A percentile compares a stretch with the other conserved stretches of the same genome.
phyloP scores from a whole-genome alignment of 2,113 vertebrate genomes.

The Mesembrinibis cayennensis region DNA sequence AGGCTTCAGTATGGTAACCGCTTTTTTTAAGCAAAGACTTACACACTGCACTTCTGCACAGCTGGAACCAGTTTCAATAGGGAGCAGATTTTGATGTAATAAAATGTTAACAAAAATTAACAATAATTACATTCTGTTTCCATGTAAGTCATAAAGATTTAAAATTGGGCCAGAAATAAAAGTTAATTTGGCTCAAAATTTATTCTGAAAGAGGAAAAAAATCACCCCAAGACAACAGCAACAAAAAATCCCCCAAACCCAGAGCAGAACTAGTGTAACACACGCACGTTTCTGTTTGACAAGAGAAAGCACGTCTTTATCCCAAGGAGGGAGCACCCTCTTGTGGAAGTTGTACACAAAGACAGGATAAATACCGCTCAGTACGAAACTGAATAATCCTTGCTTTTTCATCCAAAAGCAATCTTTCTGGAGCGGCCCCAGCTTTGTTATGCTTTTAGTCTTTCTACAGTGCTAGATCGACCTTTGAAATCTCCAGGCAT shows the following conservation, averaged over 20 bases:
- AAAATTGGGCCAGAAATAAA: neutral
- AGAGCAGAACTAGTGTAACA: neutral
- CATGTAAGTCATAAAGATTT: neutral
- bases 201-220: neutral
- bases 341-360: neutral
- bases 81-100: neutral
- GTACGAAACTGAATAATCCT: neutral
- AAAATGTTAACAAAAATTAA: neutral
- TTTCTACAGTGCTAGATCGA: neutral
- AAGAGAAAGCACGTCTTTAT: neutral
- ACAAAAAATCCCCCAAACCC: neutral
- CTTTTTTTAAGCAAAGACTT: neutral
- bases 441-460: neutral
- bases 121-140: neutral
- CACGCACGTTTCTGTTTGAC: accelerated
- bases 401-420: neutral
- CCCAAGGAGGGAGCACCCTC: slow-evolving; percentile 36
- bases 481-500: neutral
- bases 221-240: neutral
- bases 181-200: neutral
- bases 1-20: neutral
- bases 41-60: neutral
- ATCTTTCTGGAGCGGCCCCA: neutral
- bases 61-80: neutral
- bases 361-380: neutral